These are phyloP conservation scores for Tiliacea aurago DNA, from an alignment of 2,888 invertebrate genomes.

Conservation along the genomic window DNA sequence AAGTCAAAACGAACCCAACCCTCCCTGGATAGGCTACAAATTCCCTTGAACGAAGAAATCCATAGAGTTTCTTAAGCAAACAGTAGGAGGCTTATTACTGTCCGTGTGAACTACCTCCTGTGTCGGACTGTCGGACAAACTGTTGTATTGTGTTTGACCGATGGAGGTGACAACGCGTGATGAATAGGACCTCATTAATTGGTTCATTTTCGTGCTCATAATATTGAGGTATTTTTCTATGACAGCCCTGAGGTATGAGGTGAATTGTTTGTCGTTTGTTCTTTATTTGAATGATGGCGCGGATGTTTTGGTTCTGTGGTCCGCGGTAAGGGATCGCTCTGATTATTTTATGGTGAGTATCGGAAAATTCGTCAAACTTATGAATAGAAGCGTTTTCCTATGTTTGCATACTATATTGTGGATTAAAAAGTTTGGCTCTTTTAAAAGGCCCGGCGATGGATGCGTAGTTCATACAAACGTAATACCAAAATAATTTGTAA, in stretches of 20 bases:
- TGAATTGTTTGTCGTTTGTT: slow-evolving; percentile 45
- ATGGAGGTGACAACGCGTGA: slow-evolving; percentile 71
- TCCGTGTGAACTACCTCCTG: slow-evolving; percentile 75
- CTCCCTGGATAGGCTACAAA: not conserved
- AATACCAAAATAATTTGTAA: too few species aligned
- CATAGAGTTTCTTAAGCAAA: slow-evolving; percentile 47
- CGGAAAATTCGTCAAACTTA: not conserved
- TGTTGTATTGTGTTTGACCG: slow-evolving; percentile 71
- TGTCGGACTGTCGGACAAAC: slow-evolving; percentile 66
- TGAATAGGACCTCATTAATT: slow-evolving; percentile 69
- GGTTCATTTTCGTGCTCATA: slow-evolving; percentile 55
- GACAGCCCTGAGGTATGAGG: slow-evolving; percentile 51
- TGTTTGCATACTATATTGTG: not conserved
- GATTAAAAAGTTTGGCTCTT: not conserved
- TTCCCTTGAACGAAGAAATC: slow-evolving; percentile 11
- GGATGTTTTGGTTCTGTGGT: slow-evolving; percentile 1
- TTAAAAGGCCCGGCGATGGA: too few species aligned
- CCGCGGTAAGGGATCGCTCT: not conserved
- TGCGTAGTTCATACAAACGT: too few species aligned
- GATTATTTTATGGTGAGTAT: not conserved
- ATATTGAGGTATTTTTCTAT: slow-evolving; percentile 59
- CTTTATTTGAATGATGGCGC: slow-evolving; percentile 50
- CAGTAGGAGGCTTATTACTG: slow-evolving; percentile 79
- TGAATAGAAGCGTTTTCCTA: too few species aligned
- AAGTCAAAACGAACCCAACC: not conserved